Evolutionary conservation across 35 echinoderm and acorn worm genomes (phyloP).

Genomic region (Amphiura filiformis): DNA sequence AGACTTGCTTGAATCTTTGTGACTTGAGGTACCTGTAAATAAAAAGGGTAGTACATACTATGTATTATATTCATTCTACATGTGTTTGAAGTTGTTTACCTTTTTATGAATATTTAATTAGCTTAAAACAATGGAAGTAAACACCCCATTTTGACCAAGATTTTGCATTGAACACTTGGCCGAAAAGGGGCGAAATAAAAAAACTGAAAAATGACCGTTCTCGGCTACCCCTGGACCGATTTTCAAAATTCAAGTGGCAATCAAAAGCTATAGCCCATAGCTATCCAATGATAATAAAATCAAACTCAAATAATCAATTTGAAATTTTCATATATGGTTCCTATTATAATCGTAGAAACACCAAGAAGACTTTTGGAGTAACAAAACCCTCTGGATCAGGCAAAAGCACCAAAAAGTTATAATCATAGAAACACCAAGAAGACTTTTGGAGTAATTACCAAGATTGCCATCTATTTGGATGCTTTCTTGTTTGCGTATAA

Average conservation of each 20-base stretch:
- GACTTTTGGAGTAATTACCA: too few relatives aligned
- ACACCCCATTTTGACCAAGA: constrained; percentile 5
- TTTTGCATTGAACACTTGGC: constrained; percentile 2
- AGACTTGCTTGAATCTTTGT: neutral
- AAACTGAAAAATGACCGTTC: neutral
- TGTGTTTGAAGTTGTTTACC: constrained; percentile 9
- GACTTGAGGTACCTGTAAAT: neutral
- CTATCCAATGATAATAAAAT: neutral
- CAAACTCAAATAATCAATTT: neutral
- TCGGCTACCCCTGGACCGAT: neutral
- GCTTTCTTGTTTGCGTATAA: too few relatives aligned
- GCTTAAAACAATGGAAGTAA: constrained; percentile 13
- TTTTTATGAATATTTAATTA: constrained; percentile 31
- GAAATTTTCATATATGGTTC: neutral
- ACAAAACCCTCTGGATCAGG: too few relatives aligned
- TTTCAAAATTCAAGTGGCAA: neutral
- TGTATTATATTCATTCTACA: constrained; percentile 12
- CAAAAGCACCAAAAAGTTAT: too few relatives aligned
- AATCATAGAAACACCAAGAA: too few relatives aligned
- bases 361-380: too few relatives aligned
- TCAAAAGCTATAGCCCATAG: neutral
- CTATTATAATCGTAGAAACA: too few relatives aligned
- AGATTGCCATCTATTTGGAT: too few relatives aligned
- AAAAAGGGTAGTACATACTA: neutral
- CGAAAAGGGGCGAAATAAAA: neutral